phyloP scores from a whole-genome alignment of 2,113 vertebrate genomes.

The Pampusana beccarii region DNA sequence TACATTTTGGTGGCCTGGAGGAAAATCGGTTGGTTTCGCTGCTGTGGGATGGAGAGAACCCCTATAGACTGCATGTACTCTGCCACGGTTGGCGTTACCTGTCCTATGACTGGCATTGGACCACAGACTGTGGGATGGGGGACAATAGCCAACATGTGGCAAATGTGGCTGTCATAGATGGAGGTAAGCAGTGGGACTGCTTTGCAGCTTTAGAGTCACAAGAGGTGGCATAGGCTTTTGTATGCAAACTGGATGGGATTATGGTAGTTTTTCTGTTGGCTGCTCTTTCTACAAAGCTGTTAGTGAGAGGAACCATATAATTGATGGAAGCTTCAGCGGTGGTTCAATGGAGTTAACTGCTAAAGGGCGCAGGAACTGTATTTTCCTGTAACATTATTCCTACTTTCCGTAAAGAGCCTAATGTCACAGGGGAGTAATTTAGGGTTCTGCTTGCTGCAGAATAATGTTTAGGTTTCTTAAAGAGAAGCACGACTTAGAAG shows the following conservation, averaged over 20 bases:
- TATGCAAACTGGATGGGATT: neutral
- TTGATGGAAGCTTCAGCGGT: neutral
- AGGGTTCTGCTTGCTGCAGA: too few relatives aligned
- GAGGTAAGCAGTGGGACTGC: conserved; percentile 76
- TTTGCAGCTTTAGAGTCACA: neutral
- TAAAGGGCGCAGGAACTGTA: neutral
- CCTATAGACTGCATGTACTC: conserved; percentile 82
- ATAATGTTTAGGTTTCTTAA: too few relatives aligned
- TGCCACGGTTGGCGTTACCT: conserved; percentile 82
- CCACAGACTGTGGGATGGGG: conserved; percentile 80
- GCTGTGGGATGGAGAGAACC: conserved; percentile 85
- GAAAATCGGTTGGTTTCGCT: conserved; percentile 79
- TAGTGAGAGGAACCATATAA: accelerated
- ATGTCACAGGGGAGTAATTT: too few relatives aligned
- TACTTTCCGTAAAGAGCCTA: neutral
- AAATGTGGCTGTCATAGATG: conserved; percentile 93
- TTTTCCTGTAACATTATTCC: neutral
- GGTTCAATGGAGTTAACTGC: neutral
- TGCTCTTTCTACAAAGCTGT: neutral
- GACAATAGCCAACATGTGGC: conserved; percentile 73
- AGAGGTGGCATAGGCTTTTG: neutral
- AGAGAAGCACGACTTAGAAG: too few relatives aligned
- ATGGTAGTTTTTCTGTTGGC: neutral
- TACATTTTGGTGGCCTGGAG: conserved; percentile 80
- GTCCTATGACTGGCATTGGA: conserved; percentile 92